These are phyloP conservation scores for Pavo muticus DNA, from an alignment of 2,113 vertebrate genomes.

Conservation along the genomic window DNA sequence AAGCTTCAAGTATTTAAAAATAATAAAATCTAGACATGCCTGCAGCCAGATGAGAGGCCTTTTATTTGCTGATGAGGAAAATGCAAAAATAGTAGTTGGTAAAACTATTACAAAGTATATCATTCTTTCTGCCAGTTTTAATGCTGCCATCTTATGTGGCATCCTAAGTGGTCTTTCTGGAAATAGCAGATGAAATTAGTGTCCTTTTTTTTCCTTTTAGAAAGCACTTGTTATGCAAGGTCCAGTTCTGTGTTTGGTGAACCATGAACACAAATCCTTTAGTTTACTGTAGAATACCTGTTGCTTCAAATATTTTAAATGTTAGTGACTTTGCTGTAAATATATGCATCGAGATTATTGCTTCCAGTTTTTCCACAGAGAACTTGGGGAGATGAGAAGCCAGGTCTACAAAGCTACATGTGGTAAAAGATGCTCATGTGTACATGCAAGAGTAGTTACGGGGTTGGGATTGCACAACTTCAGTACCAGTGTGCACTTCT, in stretches of 20 bases:
- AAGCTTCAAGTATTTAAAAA: slow-evolving; percentile 50
- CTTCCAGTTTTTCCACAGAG: neutral
- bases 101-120: neutral
- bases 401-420: neutral
- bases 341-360: neutral
- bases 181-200: neutral
- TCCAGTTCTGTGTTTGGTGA: neutral
- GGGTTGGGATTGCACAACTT: neutral
- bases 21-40: slow-evolving; percentile 29
- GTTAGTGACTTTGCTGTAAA: neutral
- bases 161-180: neutral
- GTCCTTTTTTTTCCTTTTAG: neutral
- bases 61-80: slow-evolving; percentile 48
- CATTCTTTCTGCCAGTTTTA: neutral
- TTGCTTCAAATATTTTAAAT: neutral
- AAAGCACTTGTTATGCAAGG: neutral
- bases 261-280: neutral
- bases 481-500: neutral
- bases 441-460: neutral
- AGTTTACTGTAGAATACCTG: neutral
- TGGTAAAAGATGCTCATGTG: neutral
- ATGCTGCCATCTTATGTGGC: neutral
- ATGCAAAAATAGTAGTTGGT: neutral
- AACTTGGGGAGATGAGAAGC: neutral
- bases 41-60: slow-evolving; percentile 54